These are phyloP conservation scores for Boleophthalmus pectinirostris DNA, from an alignment of 2,113 vertebrate species.

Conservation along the genomic window DNA sequence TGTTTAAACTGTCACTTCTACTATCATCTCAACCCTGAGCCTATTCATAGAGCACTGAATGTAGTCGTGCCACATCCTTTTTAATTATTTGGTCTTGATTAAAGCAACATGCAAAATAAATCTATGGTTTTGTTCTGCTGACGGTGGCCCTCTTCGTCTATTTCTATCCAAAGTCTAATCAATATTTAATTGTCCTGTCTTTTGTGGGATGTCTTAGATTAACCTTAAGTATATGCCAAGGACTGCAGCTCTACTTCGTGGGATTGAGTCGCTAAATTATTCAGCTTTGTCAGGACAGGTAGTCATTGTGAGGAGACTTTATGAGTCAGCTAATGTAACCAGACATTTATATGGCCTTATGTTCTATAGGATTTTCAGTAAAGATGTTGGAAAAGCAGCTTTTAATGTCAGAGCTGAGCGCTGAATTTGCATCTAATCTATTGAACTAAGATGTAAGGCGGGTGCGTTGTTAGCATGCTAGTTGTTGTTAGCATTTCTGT, in stretches of 20 bases:
- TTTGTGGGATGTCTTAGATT: constrained; percentile 39
- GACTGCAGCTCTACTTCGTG: constrained; percentile 21
- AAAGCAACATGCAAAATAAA: constrained; percentile 46
- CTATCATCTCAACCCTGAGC: background rate
- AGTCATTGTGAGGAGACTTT: constrained; percentile 15
- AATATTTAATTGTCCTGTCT: constrained; percentile 55
- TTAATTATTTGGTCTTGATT: constrained; percentile 24
- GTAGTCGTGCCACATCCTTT: background rate
- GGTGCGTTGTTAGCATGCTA: too few species aligned
- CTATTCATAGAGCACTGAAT: background rate
- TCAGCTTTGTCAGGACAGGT: constrained; percentile 12
- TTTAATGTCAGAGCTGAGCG: too few species aligned
- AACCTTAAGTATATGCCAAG: constrained; percentile 35
- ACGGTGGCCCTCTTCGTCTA: constrained; percentile 24
- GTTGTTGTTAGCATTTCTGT: too few species aligned
- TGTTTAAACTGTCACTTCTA: background rate
- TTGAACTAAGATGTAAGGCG: too few species aligned
- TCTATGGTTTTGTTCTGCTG: constrained; percentile 45
- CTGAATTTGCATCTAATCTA: too few species aligned
- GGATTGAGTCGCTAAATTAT: constrained; percentile 35
- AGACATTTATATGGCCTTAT: background rate
- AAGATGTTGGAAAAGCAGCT: too few species aligned
- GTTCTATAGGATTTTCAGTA: background rate
- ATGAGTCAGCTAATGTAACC: background rate
- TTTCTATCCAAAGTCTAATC: constrained; percentile 38